Base-by-base conservation (phyloP, 2,113 vertebrate genomes). In the Rhabdomys dilectus region DNA sequence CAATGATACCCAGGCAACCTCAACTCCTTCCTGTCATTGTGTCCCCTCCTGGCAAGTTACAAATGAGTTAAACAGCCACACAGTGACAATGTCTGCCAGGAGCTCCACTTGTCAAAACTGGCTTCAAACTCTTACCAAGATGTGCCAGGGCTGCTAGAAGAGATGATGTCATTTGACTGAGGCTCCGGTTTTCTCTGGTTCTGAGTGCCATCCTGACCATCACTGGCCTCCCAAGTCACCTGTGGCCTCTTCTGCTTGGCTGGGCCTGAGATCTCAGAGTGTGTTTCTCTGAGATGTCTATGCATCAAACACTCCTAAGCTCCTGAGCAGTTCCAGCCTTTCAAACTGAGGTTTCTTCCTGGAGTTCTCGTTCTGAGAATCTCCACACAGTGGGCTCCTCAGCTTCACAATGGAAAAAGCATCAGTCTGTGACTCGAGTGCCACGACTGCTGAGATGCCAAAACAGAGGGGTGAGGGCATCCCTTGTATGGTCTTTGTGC, bases 71-170 rank as follows among this genome's bases (percentile, higher is more conserved):
- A 88, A 84, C 62, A 91, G 56, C 19, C 16, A 93, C 29, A 58
- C 90, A 92, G 51, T 45, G 39, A 36, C 88, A 60, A 51, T 75
- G 72, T 88, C 16, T 77, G 89, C 81, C 64, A 48, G 89, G 29
- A 72, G 60, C 73, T 88, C 4, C 0, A 48, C 7, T 5, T 13
- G 13, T 56, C 64, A 84, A 42, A 89, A 68, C 19, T 7, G 21
- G 64, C 58, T 31, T 95, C 29, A 13, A 76, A 84, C 51, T 73
- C 51, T 64, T 66, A 58, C 29, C 10, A 60, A 42, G 85, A 42
- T 0, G 1, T 0, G 0, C 39, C 85, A 21, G 34, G 45, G 39
- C 19, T 78, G 45, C 51, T 9, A 72, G 73, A 36, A 0, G 13
- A 73, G 73, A 64, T n/a, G 95, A 82, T 31, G 2, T 94, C 86